A percentile compares a stretch with the other conserved stretches of the same genome.
Evolutionary conservation across 2,797 vertebrate species (phyloP).

Genomic region (Amniataba percoides): DNA sequence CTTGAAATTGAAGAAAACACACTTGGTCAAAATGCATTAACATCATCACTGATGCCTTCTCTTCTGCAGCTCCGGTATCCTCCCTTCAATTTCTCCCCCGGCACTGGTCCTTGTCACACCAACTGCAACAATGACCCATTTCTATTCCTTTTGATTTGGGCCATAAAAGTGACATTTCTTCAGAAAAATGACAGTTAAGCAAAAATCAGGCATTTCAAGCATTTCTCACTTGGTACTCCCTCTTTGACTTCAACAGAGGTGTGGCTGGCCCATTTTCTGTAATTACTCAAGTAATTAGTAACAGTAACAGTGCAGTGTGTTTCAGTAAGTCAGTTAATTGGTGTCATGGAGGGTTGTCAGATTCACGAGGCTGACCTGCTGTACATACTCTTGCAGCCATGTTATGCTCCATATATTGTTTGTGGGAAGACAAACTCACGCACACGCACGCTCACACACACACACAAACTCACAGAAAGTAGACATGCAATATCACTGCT

Average conservation of each 20-base stretch:
- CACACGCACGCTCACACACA: slow-evolving; percentile 2
- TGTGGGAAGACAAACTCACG: not conserved
- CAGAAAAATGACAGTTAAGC: slow-evolving; percentile 27
- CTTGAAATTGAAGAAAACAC: slow-evolving; percentile 13
- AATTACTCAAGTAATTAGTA: not conserved
- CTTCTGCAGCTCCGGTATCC: slow-evolving; percentile 13
- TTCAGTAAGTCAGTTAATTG: slow-evolving; percentile 24
- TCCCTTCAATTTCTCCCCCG: slow-evolving; percentile 22
- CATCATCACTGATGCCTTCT: slow-evolving; percentile 35
- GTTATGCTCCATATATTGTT: slow-evolving; percentile 1
- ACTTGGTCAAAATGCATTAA: slow-evolving; percentile 34
- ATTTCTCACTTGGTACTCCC: not conserved
- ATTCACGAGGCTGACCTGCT: slow-evolving; percentile 27
- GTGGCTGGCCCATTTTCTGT: slow-evolving; percentile 8
- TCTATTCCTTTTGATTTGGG: slow-evolving; percentile 61
- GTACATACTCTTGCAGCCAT: slow-evolving; percentile 36
- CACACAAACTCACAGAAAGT: not conserved
- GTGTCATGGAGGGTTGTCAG: slow-evolving; percentile 2
- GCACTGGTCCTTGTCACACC: slow-evolving; percentile 42
- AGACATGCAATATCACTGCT: not conserved
- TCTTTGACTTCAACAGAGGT: not conserved
- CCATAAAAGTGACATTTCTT: slow-evolving; percentile 51
- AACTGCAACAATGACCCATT: slow-evolving; percentile 64
- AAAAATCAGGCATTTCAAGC: not conserved
- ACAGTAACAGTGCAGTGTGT: not conserved